Evolutionary conservation across 2,888 invertebrate genomes (phyloP), one percentile per base, ranked within the genome.

Genomic region (Celastrina argiolus): DNA sequence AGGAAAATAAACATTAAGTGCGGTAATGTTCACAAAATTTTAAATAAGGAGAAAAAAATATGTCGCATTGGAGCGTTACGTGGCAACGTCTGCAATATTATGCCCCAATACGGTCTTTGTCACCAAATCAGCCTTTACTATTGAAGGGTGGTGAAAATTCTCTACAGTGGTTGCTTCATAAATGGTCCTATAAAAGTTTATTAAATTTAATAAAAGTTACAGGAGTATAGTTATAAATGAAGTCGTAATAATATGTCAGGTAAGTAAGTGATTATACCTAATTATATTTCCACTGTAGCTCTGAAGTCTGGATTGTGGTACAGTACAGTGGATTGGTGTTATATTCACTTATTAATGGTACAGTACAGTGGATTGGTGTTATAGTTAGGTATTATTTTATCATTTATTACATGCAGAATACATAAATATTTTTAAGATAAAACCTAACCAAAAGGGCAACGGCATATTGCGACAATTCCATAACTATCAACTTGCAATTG

Each of bases 21-120:
- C 22, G 12, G 14, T 26, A 56, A 56, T 56, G 56, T 36, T 39
- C 39, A 22, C 18, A 14, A 39, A 36, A 22, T 61, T 61, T 61
- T 18, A 65, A 65, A 51, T 51, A 51, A 65, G 41, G 59, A 65
- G 28, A 59, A 28, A 59, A 28, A 65, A 65, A 58, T 59, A 84
- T 87, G 88, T 82, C 88, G 89, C 88, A 87, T 76, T 80, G 79
- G 75, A 75, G 75, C 80, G 85, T 85, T 77, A 74, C 89, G 75
- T 87, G 85, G 88, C 88, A 89, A 89, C 88, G 51, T 63, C 26
- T 61, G 39, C 51, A 61, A 61, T 63, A 31, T 39, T 42, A 59
- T 56, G 45, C 42, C 14, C 31, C 45, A 34, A 12, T 8, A 36
- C 39, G 12, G 31, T 42, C 26, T 65, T 59, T 59, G 39, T 39